Evolutionary conservation across 2,113 vertebrate genomes (phyloP).

Genomic region (Peucedramus taeniatus): DNA sequence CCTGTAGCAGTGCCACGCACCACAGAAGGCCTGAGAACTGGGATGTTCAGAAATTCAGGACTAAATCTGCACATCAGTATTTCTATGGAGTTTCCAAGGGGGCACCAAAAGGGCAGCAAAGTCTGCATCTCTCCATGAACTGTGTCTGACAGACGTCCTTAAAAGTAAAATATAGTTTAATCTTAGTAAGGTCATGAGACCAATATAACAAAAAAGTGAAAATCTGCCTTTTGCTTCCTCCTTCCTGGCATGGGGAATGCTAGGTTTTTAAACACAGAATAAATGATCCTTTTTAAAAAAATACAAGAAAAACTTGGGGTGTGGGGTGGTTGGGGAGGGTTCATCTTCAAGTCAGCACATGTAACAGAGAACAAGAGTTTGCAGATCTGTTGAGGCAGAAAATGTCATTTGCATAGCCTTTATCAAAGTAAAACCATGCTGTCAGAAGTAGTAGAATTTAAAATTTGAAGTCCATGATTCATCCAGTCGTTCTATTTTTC

Average conservation of each 20-base stretch:
- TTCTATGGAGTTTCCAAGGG: neutral
- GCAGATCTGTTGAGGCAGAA: neutral
- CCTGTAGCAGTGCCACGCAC: neutral
- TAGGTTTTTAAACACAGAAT: neutral
- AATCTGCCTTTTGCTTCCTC: neutral
- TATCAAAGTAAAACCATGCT: neutral
- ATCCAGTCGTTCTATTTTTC: neutral
- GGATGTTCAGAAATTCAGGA: neutral
- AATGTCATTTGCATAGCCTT: neutral
- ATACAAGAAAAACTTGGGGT: neutral
- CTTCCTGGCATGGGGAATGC: neutral
- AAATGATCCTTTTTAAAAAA: neutral
- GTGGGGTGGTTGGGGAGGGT: accelerated
- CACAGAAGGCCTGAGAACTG: neutral
- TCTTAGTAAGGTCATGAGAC: neutral
- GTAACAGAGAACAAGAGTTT: neutral
- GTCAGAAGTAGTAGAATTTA: neutral
- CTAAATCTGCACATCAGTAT: neutral
- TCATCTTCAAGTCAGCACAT: neutral
- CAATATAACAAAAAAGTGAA: neutral
- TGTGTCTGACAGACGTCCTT: neutral
- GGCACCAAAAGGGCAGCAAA: neutral
- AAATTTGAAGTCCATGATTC: neutral
- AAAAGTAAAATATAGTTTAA: neutral
- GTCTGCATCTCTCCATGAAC: neutral